Conservation (phyloP, 2,113 vertebrate genomes). For the Cyphomyrus discorhynchus region DNA sequence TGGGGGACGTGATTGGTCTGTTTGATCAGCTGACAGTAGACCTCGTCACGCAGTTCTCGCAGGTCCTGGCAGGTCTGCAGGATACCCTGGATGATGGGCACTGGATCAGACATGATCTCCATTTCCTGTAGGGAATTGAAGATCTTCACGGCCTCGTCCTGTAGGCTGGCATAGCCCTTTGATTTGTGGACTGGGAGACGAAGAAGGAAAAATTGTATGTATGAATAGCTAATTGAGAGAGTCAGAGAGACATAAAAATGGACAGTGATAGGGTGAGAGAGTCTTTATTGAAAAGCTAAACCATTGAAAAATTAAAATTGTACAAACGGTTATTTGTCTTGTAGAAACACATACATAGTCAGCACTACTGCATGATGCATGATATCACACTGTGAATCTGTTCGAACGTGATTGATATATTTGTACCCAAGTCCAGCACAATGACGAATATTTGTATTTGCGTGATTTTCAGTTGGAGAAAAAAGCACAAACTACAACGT, state of each 20-base stretch:
- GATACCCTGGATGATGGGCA: conserved; percentile 87
- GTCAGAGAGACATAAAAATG: neutral
- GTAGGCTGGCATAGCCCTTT: conserved; percentile 82
- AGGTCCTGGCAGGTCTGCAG: conserved; percentile 89
- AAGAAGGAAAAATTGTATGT: neutral
- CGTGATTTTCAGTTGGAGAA: neutral
- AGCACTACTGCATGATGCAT: neutral
- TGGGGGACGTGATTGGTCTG: conserved; percentile 89
- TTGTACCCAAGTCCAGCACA: neutral
- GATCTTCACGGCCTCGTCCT: conserved; percentile 86
- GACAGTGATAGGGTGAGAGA: neutral
- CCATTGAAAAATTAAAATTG: neutral
- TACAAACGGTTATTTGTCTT: neutral
- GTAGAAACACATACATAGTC: neutral
- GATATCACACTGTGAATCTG: neutral
- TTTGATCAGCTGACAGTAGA: conserved; percentile 89
- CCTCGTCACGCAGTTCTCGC: conserved; percentile 79
- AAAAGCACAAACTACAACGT: neutral
- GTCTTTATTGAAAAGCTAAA: neutral
- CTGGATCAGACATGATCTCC: conserved; percentile 78
- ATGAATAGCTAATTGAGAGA: neutral
- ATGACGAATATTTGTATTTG: neutral
- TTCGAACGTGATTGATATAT: neutral
- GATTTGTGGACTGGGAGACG: conserved; percentile 68
- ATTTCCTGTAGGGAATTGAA: conserved; percentile 91